These are phyloP conservation scores for Paracanthobrama guichenoti DNA, from an alignment of 2,113 vertebrate species.

Conservation along the genomic window DNA sequence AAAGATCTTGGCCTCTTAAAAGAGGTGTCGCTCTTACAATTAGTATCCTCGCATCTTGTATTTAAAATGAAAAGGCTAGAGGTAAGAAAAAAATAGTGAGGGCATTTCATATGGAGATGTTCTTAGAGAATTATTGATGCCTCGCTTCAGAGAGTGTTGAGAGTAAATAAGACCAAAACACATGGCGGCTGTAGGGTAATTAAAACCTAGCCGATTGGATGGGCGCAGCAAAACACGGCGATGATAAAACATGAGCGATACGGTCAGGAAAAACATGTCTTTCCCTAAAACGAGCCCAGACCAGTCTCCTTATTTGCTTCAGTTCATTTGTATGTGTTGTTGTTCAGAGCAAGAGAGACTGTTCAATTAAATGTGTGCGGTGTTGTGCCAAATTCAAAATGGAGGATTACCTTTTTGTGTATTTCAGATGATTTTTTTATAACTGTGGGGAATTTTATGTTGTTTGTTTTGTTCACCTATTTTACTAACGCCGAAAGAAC, in stretches of 20 bases:
- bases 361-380: slow-evolving; percentile 9
- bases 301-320: not conserved
- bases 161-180: slow-evolving; percentile 58
- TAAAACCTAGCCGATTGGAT: slow-evolving; percentile 63
- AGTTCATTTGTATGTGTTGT: not conserved
- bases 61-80: slow-evolving; percentile 8
- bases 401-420: not conserved
- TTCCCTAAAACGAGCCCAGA: not conserved
- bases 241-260: slow-evolving; percentile 52
- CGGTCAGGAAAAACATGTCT: not conserved
- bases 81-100: slow-evolving; percentile 11
- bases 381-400: slow-evolving; percentile 32
- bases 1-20: slow-evolving; percentile 16
- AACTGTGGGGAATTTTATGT: not conserved
- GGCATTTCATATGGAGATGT: slow-evolving; percentile 15
- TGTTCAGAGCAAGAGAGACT: slow-evolving; percentile 2
- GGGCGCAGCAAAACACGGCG: slow-evolving; percentile 58
- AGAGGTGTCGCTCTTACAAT: slow-evolving; percentile 43
- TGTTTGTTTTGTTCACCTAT: not conserved
- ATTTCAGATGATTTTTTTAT: not conserved
- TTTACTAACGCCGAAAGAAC: not conserved
- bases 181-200: slow-evolving; percentile 60
- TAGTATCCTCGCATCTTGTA: slow-evolving; percentile 24
- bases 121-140: slow-evolving; percentile 58
- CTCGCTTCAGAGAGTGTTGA: slow-evolving; percentile 44